These are phyloP conservation scores for Oenanthe oenanthe DNA, from an alignment of 2,113 vertebrate genomes.

Conservation along the genomic window DNA sequence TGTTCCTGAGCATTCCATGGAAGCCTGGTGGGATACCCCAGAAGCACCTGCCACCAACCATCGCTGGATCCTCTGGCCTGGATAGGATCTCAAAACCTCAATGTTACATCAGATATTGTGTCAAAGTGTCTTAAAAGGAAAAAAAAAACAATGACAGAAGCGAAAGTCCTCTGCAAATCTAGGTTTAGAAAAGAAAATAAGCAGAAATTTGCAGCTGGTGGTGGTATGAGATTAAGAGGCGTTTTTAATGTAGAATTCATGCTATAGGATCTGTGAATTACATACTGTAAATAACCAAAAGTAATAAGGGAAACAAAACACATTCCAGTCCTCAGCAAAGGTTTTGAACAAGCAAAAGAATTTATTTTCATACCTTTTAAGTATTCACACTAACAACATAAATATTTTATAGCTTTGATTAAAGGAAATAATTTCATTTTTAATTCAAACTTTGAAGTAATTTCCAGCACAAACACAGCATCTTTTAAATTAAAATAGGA, in stretches of 20 bases:
- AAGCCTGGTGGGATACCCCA: fast-evolving
- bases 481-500: constrained; percentile 58
- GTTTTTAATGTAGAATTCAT: background rate
- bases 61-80: background rate
- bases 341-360: background rate
- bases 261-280: background rate
- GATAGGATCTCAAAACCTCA: background rate
- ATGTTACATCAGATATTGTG: background rate
- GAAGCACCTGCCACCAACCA: background rate
- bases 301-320: background rate
- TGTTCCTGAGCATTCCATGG: background rate
- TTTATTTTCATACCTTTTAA: background rate
- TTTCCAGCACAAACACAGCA: constrained; percentile 24
- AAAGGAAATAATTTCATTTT: constrained; percentile 43
- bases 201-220: background rate
- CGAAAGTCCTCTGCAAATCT: background rate
- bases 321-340: background rate
- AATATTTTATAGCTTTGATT: background rate
- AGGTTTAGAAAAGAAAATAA: background rate
- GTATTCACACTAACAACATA: background rate
- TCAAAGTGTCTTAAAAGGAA: background rate
- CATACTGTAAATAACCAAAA: background rate
- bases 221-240: background rate
- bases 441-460: background rate
- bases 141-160: background rate